Evolutionary conservation across 2,888 invertebrate species (phyloP).

Genomic region (Megaustenia siamemsis): DNA sequence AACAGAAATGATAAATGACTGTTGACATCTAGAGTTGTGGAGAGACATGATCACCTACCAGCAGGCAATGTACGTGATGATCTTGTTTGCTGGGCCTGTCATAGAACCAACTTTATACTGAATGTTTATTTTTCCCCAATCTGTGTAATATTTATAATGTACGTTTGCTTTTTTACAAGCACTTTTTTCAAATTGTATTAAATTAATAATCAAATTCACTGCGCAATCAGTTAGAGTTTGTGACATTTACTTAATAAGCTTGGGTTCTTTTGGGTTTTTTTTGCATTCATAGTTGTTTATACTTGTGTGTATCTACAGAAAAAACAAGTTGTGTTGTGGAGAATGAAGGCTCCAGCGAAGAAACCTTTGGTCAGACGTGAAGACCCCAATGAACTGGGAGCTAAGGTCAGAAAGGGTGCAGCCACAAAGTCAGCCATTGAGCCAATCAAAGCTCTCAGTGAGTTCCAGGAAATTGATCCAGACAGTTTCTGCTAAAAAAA

Average conservation of each 20-base stretch:
- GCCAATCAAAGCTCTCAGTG: slow-evolving; percentile 96
- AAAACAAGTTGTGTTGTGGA: slow-evolving; percentile 98
- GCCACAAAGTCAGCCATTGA: slow-evolving; percentile 95
- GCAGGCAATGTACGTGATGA: too few species aligned
- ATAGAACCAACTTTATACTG: too few species aligned
- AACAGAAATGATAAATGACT: too few species aligned
- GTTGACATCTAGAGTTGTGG: too few species aligned
- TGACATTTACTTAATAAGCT: background rate
- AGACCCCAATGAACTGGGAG: slow-evolving; percentile 95
- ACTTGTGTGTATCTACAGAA: slow-evolving; percentile 81
- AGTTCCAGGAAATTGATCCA: slow-evolving; percentile 86
- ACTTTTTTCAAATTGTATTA: too few species aligned
- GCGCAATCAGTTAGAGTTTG: background rate
- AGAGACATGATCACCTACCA: too few species aligned
- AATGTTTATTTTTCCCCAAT: too few species aligned
- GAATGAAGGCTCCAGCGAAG: slow-evolving; percentile 99
- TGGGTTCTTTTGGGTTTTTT: background rate
- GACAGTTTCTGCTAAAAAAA: slow-evolving; percentile 67
- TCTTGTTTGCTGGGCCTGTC: too few species aligned
- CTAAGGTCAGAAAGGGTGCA: slow-evolving; percentile 97
- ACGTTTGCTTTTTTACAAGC: too few species aligned
- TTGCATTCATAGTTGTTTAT: background rate
- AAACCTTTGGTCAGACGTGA: slow-evolving; percentile 87
- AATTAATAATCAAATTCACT: too few species aligned
- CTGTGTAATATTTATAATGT: too few species aligned